A percentile compares a stretch with the other conserved stretches of the same genome.
Evolutionary conservation across 2,113 vertebrate species (phyloP).

Genomic region (Castor canadensis): DNA sequence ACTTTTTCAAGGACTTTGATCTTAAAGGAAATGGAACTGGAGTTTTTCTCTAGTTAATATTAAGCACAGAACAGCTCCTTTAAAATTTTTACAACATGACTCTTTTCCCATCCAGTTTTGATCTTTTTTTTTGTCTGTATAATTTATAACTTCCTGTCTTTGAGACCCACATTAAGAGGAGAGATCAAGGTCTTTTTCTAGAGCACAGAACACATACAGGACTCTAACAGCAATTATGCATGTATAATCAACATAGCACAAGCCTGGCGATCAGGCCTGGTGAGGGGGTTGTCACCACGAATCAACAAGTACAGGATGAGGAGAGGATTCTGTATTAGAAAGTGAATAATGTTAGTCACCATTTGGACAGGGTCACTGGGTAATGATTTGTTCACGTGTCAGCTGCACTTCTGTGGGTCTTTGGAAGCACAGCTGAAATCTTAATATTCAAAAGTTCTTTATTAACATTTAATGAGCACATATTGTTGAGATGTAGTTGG

Average conservation of each 20-base stretch:
- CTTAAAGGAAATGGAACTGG: background rate
- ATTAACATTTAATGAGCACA: background rate
- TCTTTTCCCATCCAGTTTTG: slow-evolving; percentile 23
- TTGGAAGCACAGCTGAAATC: background rate
- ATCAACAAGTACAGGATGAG: background rate
- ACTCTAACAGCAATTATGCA: fast-evolving
- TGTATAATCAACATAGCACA: background rate
- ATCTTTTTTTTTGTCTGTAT: slow-evolving; percentile 38
- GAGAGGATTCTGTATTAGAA: background rate
- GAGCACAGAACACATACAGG: background rate
- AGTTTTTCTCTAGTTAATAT: slow-evolving; percentile 2
- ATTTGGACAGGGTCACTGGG: background rate
- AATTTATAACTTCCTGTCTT: slow-evolving; percentile 46
- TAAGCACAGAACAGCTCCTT: background rate
- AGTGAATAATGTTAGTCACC: background rate
- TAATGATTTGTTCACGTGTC: background rate
- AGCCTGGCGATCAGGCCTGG: background rate
- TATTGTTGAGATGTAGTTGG: background rate
- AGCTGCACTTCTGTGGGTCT: background rate
- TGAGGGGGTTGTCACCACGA: background rate
- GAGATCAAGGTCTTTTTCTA: background rate
- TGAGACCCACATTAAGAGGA: background rate
- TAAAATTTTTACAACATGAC: slow-evolving; percentile 3
- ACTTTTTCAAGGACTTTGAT: slow-evolving; percentile 50
- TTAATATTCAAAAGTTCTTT: background rate